Base-by-base conservation (phyloP, 1,140 invertebrate genomes). In the Lutraria rhynchaena region DNA sequence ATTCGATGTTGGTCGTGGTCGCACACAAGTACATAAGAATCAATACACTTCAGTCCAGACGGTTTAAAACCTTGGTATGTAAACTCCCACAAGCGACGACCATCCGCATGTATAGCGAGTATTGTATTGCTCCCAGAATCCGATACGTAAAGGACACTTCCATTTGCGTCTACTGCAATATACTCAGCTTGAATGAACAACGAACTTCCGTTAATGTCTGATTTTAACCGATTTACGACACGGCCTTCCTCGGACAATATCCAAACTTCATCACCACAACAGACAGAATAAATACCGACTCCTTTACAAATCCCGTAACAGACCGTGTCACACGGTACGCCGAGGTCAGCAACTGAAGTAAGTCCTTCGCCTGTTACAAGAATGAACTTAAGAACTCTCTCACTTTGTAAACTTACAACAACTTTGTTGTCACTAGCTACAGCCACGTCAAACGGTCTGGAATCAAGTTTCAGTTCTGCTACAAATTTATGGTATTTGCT, bases 191-290 rank as follows among this genome's bases (percentile, higher is more conserved):
- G 69, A 22, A 73, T 31, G 27, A 81, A 81, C 7, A 81, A 22
- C 0, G 27, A 17, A n/a, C 63, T 70, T 33, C 78, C 78, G 15
- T 29, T 15, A 33, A 61, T 53, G 57, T 74, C 67, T 9, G 58
- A 46, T 37, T 81, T 81, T 31, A 81, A 51, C 15, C 69, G 24
- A 53, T 71, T 61, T 11, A 73, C 49, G 22, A 61, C 69, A 2
- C 70, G 55, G 37, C 78, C 78, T 27, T 81, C 78, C 19, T 81
- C 78, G 3, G 69, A 73, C 1, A 81, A 7, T 31, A 81, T 51
- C 78, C 78, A 81, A 27, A 81, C 69, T 22, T 81, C 78, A 53
- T 81, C 70, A 17, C 67, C 78, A 51, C 78, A 81, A 24, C 78
- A 81, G 0, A 81, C 78, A 24, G 41, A 58, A 31, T 73, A 81